Conservation (phyloP, 2,797 vertebrate species). For the Graptemys geographica region DNA sequence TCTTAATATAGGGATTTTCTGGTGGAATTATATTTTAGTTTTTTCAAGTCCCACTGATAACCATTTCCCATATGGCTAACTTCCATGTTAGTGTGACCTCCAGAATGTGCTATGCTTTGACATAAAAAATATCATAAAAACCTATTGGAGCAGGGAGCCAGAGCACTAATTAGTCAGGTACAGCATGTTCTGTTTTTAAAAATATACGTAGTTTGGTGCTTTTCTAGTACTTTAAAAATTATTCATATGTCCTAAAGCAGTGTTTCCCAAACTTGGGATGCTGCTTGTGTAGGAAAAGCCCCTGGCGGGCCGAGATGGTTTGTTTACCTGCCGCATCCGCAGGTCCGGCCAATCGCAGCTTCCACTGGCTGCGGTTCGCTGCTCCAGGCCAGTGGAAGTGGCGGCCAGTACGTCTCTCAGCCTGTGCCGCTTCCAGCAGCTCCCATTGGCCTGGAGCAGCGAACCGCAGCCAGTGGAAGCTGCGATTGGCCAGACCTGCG, state of each 20-base stretch:
- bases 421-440: too few species aligned
- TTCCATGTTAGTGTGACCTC: background rate
- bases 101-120: background rate
- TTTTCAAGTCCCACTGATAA: background rate
- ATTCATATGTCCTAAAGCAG: background rate
- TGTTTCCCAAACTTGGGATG: too few species aligned
- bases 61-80: background rate
- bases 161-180: background rate
- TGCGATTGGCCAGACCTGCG: too few species aligned
- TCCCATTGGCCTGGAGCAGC: too few species aligned
- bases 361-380: too few species aligned
- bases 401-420: too few species aligned
- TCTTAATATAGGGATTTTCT: background rate
- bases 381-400: too few species aligned
- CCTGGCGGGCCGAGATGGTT: too few species aligned
- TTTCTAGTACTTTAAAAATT: background rate
- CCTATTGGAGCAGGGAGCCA: background rate
- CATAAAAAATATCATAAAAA: background rate
- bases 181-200: conserved; percentile 5
- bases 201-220: background rate
- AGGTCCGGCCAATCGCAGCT: too few species aligned
- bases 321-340: too few species aligned
- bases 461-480: too few species aligned
- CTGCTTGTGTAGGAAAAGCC: too few species aligned
- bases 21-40: background rate